These are phyloP conservation scores for Condylura cristata DNA, from an alignment of 2,113 vertebrate species.

Conservation along the genomic window DNA sequence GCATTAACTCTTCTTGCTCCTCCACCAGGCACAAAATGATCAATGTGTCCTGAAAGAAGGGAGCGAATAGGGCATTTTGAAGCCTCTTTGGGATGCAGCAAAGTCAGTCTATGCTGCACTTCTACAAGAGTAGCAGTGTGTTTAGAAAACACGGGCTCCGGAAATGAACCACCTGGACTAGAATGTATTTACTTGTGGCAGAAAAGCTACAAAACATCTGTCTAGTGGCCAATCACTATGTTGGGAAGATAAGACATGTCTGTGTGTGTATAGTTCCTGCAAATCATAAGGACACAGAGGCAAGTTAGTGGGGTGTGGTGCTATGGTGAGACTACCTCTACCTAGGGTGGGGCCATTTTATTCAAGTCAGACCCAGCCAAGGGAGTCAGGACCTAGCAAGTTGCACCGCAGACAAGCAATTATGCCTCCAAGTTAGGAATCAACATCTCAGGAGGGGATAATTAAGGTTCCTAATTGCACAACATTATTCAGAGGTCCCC, in stretches of 20 bases:
- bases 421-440: constrained; percentile 56
- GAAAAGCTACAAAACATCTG: background rate
- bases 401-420: constrained; percentile 52
- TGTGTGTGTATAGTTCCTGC: background rate
- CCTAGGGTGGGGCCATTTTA: constrained; percentile 58
- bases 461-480: constrained; percentile 72
- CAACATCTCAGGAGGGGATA: constrained; percentile 24
- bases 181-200: background rate
- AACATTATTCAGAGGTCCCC: constrained; percentile 10
- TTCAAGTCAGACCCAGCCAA: constrained; percentile 43
- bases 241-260: background rate
- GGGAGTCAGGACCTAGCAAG: constrained; percentile 44
- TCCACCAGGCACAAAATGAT: background rate
- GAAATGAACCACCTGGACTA: background rate
- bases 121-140: background rate
- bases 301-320: background rate
- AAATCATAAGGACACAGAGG: background rate
- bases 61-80: background rate
- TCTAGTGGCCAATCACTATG: background rate
- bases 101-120: background rate
- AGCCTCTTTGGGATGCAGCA: background rate
- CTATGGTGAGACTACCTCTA: accelerated
- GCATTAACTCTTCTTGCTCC: background rate
- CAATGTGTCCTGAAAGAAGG: background rate
- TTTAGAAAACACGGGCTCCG: background rate